phyloP scores from a whole-genome alignment of 2,888 invertebrate species.

The Patella caerulea region DNA sequence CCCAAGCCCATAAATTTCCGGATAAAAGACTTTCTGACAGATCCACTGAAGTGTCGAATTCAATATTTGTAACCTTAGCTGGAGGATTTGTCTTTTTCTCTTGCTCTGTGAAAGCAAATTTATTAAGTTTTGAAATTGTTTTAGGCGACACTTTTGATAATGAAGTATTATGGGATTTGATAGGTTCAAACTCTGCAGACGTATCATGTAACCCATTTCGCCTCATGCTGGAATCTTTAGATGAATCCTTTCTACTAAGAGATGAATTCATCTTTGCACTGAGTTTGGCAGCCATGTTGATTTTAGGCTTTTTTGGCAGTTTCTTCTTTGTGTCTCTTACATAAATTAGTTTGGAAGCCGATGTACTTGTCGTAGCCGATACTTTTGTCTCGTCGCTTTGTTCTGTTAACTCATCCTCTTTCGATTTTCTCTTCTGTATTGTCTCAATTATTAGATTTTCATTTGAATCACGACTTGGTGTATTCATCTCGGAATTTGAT shows the following conservation, averaged over 20 bases:
- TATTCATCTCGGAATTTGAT: not conserved
- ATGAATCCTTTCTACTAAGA: no score
- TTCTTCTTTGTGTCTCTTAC: not conserved
- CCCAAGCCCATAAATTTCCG: slow-evolving; percentile 36
- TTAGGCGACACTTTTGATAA: slow-evolving; percentile 28
- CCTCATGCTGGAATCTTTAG: no score
- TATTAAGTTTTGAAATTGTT: slow-evolving; percentile 44
- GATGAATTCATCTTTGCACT: not conserved
- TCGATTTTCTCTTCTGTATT: not conserved
- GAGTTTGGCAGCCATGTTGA: slow-evolving; percentile 5
- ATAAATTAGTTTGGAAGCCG: not conserved
- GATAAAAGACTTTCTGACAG: slow-evolving; percentile 40
- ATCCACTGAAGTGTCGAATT: slow-evolving; percentile 21
- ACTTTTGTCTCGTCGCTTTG: not conserved
- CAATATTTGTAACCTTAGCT: not conserved
- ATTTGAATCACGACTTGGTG: not conserved
- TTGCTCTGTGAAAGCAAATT: slow-evolving; percentile 42
- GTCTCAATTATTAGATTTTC: not conserved
- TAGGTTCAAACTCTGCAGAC: no score
- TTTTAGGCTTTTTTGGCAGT: not conserved
- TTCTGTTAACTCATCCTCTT: not conserved
- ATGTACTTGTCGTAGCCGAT: not conserved
- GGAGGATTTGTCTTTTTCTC: not conserved
- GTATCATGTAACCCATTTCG: no score
- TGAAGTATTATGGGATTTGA: not conserved